Conservation (phyloP, 1,140 invertebrate genomes). For the Brachionus paranguensis region DNA sequence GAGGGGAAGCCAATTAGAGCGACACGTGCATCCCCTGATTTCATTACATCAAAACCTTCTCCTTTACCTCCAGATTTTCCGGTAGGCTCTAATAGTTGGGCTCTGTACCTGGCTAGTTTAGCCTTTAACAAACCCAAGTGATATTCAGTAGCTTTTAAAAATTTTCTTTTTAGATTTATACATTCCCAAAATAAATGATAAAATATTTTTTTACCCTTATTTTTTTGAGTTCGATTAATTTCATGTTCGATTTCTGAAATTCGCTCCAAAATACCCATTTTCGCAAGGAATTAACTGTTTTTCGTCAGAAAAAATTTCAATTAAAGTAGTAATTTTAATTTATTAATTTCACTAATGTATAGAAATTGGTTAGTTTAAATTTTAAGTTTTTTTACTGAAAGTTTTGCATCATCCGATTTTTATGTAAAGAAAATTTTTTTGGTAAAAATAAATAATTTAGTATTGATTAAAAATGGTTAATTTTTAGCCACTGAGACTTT, state of each 20-base stretch:
- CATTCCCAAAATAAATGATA: not conserved
- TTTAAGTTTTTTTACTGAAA: not conserved
- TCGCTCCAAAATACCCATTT: conserved; percentile 40
- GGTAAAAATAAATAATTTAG: no score
- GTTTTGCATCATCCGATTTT: not conserved
- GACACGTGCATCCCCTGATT: conserved; percentile 97
- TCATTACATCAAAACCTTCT: conserved; percentile 97
- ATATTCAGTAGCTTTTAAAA: conserved; percentile 77
- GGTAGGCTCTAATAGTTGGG: conserved; percentile 96
- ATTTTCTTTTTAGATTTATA: not conserved
- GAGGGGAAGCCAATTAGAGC: conserved; percentile 98
- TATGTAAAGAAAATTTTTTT: no score
- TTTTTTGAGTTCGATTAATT: conserved; percentile 98
- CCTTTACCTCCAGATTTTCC: conserved; percentile 76
- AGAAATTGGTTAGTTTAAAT: not conserved
- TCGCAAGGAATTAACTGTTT: not conserved
- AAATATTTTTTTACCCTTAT: conserved; percentile 63
- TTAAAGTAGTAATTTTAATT: not conserved
- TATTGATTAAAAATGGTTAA: no score
- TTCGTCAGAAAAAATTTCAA: not conserved
- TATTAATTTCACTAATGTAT: not conserved
- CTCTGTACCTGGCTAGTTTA: conserved; percentile 84
- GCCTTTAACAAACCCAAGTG: conserved; percentile 96
- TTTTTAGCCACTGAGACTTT: no score
- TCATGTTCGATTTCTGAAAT: conserved; percentile 38